A percentile compares a stretch with the other conserved stretches of the same genome.
Conservation (phyloP, 2,113 vertebrate genomes). For the Aldabrachelys gigantea region DNA sequence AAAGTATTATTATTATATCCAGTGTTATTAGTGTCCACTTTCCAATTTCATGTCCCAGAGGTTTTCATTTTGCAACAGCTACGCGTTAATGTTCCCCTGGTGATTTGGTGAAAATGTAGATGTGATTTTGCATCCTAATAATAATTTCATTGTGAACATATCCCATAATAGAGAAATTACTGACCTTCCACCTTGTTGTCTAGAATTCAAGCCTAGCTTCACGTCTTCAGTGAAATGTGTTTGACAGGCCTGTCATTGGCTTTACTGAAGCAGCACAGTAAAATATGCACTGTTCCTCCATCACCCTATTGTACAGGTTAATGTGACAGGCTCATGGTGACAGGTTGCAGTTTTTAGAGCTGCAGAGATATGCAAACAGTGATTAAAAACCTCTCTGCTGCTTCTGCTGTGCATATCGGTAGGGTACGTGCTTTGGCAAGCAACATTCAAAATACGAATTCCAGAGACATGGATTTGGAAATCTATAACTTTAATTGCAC, state of each 20-base stretch:
- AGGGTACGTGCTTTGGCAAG: not conserved
- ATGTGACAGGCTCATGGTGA: not conserved
- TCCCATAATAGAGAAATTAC: not conserved
- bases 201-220: not conserved
- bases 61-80: not conserved
- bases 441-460: not conserved
- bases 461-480: not conserved
- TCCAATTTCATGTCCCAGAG: not conserved
- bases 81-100: not conserved
- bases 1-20: not conserved
- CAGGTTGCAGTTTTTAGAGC: not conserved
- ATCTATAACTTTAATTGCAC: not conserved
- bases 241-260: not conserved
- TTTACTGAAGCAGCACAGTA: not conserved
- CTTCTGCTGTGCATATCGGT: not conserved
- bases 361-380: not conserved
- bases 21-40: not conserved
- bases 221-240: not conserved
- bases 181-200: not conserved
- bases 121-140: not conserved
- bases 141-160: not conserved
- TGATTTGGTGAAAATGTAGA: not conserved
- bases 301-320: not conserved
- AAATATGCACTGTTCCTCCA: not conserved
- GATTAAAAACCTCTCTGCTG: not conserved